Conservation (phyloP, 2,113 vertebrate species). For the Dissostichus mawsoni region DNA sequence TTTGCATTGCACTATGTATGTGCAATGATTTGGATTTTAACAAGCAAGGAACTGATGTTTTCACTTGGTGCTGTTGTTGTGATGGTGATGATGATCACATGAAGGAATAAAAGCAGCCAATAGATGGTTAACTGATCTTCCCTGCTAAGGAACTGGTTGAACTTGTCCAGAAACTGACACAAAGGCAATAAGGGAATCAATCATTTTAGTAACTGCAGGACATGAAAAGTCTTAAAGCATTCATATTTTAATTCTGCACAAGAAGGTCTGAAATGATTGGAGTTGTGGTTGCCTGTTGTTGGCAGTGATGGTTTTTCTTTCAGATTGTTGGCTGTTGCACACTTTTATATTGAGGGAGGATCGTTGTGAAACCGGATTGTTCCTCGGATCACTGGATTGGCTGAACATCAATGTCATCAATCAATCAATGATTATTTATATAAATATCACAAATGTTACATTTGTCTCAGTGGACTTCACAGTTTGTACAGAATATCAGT, state of each 20-base stretch:
- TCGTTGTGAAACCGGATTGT: not conserved
- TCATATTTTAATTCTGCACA: too few species aligned
- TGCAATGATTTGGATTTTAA: slow-evolving; percentile 2
- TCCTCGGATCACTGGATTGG: not conserved
- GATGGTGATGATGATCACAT: not conserved
- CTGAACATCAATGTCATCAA: too few species aligned
- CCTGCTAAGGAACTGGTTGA: not conserved
- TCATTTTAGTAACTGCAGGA: not conserved
- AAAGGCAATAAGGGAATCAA: not conserved
- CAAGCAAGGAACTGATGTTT: not conserved
- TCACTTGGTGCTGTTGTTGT: not conserved
- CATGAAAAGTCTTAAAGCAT: too few species aligned
- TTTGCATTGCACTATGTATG: not conserved
- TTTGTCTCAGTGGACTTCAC: too few species aligned
- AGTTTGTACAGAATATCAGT: too few species aligned
- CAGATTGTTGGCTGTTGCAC: not conserved
- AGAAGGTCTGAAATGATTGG: not conserved
- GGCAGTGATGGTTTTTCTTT: not conserved
- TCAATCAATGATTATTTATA: too few species aligned
- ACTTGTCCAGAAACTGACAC: not conserved
- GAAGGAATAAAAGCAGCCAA: not conserved
- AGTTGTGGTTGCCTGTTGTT: not conserved
- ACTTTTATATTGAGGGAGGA: not conserved
- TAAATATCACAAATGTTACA: too few species aligned
- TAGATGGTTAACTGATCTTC: not conserved